phyloP scores from a whole-genome alignment of 2,113 vertebrate genomes.

The Terrapene triunguis region DNA sequence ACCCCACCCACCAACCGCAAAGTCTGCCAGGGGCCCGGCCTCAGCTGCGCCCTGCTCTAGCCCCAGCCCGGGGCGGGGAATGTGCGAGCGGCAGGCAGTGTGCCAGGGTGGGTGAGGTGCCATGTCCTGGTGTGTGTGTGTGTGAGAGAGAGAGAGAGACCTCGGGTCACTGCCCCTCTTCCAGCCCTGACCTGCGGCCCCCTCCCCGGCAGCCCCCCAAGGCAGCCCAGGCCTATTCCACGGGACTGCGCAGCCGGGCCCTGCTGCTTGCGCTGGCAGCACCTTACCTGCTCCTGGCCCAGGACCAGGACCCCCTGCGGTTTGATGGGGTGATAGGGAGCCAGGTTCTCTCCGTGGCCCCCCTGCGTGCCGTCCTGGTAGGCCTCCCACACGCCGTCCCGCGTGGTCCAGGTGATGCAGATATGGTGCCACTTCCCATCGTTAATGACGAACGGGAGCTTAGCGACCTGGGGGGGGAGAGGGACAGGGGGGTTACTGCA shows the following conservation, averaged over 20 bases:
- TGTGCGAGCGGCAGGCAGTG: no score
- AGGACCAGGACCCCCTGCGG: conserved; percentile 94
- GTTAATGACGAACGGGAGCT: conserved; percentile 94
- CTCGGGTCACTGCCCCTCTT: no score
- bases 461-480: conserved; percentile 87
- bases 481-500: neutral
- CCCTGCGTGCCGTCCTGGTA: conserved; percentile 94
- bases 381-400: conserved; percentile 97
- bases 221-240: accelerated
- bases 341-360: conserved; percentile 93
- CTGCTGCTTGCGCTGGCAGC: no score
- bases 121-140: no score
- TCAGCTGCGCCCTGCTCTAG: no score
- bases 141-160: no score
- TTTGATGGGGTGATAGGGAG: conserved; percentile 96
- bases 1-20: no score
- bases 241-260: neutral
- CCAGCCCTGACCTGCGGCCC: neutral
- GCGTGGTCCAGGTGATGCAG: conserved; percentile 96
- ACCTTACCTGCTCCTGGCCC: conserved; percentile 94
- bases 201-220: accelerated
- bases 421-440: conserved; percentile 99
- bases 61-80: no score
- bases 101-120: no score
- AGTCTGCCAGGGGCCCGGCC: no score